Percentiles rank a stretch among this genome's conserved stretches.
These are phyloP conservation scores for Myanophis thanlyinensis DNA, from an alignment of 2,113 vertebrate species.

Conservation along the genomic window DNA sequence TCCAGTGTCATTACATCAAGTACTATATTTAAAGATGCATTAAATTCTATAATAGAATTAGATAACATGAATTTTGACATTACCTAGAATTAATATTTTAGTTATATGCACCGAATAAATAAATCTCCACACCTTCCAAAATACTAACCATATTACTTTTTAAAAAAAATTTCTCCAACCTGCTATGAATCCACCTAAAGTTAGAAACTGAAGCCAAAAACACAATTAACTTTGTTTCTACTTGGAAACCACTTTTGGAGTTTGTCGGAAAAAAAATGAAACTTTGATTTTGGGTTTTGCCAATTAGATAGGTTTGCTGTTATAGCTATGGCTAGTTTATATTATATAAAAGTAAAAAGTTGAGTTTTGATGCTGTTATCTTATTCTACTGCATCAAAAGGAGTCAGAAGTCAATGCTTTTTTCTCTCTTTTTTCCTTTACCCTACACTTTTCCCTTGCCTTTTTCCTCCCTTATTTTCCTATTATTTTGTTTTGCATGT, in stretches of 20 bases:
- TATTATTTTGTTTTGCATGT: no score
- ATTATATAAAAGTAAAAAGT: no score
- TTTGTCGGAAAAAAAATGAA: background rate
- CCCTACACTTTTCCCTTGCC: no score
- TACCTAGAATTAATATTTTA: background rate
- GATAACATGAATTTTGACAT: background rate
- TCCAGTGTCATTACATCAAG: background rate
- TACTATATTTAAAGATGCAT: background rate
- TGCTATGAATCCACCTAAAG: background rate
- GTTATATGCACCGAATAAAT: background rate
- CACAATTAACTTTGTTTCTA: background rate
- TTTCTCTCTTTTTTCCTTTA: no score
- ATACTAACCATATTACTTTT: background rate
- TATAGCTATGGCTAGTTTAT: no score
- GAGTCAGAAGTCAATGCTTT: background rate
- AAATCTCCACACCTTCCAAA: background rate
- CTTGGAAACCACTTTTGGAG: background rate
- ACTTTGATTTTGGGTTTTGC: background rate
- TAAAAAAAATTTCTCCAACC: background rate
- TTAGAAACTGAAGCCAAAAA: background rate
- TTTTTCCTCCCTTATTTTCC: no score
- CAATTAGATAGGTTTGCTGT: background rate
- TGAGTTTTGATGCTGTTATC: no score
- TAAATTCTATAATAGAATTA: background rate
- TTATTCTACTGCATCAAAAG: background rate